Percentiles rank a stretch among this genome's conserved stretches.
These are phyloP conservation scores for Sanderia malayensis DNA, from an alignment of 30 jellyfish, hydroid and myxozoan species.

Conservation along the genomic window DNA sequence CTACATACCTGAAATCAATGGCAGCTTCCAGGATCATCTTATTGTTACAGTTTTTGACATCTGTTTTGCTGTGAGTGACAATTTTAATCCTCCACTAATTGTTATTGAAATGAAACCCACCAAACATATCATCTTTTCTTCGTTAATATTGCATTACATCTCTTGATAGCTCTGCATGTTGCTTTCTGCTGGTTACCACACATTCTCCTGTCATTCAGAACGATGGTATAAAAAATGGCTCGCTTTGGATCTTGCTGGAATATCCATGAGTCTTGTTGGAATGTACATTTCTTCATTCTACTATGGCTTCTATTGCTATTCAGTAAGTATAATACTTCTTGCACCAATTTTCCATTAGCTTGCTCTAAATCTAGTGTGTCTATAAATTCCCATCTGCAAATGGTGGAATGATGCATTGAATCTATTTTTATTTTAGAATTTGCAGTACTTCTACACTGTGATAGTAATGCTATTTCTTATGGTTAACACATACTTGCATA, in stretches of 20 bases:
- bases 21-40: slow-evolving; percentile 54
- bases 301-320: slow-evolving; percentile 81
- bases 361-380: no score
- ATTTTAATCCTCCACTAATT: no score
- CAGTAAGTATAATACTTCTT: slow-evolving; percentile 57
- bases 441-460: slow-evolving; percentile 75
- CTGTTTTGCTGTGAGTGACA: slow-evolving; percentile 53
- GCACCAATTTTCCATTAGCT: no score
- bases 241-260: slow-evolving; percentile 88
- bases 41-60: slow-evolving; percentile 54
- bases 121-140: no score
- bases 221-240: slow-evolving; percentile 66
- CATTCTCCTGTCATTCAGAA: slow-evolving; percentile 84
- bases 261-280: slow-evolving; percentile 73
- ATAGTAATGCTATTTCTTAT: slow-evolving; percentile 41
- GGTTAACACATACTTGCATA: slow-evolving; percentile 35
- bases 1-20: slow-evolving; percentile 40
- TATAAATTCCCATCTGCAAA: no score
- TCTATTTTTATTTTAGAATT: slow-evolving; percentile 24
- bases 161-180: slow-evolving; percentile 61
- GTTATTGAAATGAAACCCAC: no score
- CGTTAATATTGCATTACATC: not conserved
- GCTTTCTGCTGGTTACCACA: slow-evolving; percentile 83
- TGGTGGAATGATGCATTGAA: no score
- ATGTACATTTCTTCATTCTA: slow-evolving; percentile 77